Evolutionary conservation across 2,797 vertebrate genomes (phyloP).

Genomic region (Alauda arvensis): DNA sequence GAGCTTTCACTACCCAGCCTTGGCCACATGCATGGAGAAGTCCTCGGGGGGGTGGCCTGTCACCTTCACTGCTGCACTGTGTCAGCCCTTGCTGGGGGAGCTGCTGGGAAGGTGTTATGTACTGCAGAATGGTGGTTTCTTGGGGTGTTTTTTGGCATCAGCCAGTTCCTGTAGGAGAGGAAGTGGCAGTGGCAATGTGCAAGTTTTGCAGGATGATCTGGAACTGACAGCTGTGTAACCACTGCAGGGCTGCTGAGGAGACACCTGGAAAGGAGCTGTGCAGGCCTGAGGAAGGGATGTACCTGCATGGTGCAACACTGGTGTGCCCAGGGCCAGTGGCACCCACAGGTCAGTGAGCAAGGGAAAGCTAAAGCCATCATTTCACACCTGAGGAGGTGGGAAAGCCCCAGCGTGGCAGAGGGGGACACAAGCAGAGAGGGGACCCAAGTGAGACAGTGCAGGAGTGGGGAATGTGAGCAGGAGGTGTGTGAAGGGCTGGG

Average conservation of each 20-base stretch:
- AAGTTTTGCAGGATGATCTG: neutral
- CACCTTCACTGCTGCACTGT: neutral
- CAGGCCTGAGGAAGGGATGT: neutral
- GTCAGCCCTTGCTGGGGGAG: neutral
- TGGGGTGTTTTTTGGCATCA: neutral
- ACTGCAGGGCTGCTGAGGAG: neutral
- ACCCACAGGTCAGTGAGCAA: neutral
- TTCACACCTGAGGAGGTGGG: neutral
- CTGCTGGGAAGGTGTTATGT: neutral
- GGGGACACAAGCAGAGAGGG: neutral
- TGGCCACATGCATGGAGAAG: accelerated
- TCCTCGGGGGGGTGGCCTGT: accelerated
- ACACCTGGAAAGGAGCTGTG: neutral
- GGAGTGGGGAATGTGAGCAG: neutral
- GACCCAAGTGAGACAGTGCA: neutral
- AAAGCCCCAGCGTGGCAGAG: neutral
- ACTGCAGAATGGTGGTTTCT: neutral
- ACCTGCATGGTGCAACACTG: neutral
- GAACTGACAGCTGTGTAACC: accelerated
- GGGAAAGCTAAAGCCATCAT: neutral
- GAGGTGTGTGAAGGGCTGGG: neutral
- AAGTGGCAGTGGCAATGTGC: neutral
- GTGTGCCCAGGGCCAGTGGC: neutral
- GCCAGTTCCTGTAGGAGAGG: neutral
- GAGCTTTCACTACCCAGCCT: neutral